phyloP scores from a whole-genome alignment of 2,888 invertebrate species.

The Muschampia plurimacula region DNA sequence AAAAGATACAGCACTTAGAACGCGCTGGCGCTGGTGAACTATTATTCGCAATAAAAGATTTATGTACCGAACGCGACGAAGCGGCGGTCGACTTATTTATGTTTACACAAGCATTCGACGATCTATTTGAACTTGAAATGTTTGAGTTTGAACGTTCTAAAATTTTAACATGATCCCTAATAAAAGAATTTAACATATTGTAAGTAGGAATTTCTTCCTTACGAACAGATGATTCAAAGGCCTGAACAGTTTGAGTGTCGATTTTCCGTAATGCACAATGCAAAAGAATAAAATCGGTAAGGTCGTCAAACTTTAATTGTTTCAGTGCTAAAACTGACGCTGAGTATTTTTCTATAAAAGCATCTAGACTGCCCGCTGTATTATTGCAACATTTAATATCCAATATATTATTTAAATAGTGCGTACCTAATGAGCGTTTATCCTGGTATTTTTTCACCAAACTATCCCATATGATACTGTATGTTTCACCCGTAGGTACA shows the following conservation, averaged over 20 bases:
- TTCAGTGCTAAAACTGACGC: slow-evolving; percentile 1
- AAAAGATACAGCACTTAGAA: not conserved
- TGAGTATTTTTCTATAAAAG: slow-evolving; percentile 3
- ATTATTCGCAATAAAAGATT: not conserved
- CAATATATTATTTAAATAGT: slow-evolving; percentile 1
- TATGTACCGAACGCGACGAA: not conserved
- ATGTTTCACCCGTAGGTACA: slow-evolving; percentile 5
- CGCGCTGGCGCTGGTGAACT: not conserved
- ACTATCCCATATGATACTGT: not conserved
- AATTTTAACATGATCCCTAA: not conserved
- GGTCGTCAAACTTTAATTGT: not conserved
- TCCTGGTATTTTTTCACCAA: not conserved
- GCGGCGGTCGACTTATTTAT: not conserved
- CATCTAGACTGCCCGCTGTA: not conserved
- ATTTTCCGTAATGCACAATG: not conserved
- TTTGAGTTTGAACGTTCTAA: not conserved
- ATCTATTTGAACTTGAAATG: not conserved
- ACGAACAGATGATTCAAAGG: slow-evolving; percentile 7
- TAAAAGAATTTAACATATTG: not conserved
- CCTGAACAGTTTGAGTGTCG: not conserved
- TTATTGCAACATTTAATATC: slow-evolving; percentile 2
- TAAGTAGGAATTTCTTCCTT: not conserved
- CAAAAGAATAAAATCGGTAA: slow-evolving; percentile 4
- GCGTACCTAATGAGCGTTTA: not conserved
- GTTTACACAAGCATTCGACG: not conserved